phyloP scores from a whole-genome alignment of 2,797 vertebrate genomes.

The Uromys caudimaculatus region DNA sequence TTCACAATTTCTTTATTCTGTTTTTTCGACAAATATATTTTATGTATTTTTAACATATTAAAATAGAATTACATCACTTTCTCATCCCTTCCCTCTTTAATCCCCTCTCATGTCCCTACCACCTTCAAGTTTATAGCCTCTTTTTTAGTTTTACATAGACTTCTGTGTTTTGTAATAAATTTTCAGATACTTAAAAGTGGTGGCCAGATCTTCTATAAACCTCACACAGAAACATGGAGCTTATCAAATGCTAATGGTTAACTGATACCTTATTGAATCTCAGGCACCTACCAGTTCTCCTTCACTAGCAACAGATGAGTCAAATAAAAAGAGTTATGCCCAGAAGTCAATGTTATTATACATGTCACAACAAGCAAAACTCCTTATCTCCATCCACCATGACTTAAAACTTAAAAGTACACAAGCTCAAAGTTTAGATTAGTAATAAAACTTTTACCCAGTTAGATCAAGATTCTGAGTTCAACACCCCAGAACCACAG shows the following conservation, averaged over 20 bases:
- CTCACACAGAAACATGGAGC: background rate
- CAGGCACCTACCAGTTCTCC: background rate
- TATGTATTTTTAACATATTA: background rate
- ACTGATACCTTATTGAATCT: background rate
- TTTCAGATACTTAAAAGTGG: slow-evolving; percentile 37
- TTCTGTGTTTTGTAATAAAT: slow-evolving; percentile 34
- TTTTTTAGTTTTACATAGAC: background rate
- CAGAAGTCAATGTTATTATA: background rate
- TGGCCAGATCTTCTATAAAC: slow-evolving; percentile 11
- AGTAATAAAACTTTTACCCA: background rate
- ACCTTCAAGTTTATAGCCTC: background rate
- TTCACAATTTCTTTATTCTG: slow-evolving; percentile 39
- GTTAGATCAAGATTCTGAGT: background rate
- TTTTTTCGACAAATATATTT: background rate
- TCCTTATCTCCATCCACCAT: background rate
- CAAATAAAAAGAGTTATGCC: background rate
- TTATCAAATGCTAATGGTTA: background rate
- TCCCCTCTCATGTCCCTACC: background rate
- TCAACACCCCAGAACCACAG: background rate
- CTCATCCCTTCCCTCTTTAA: background rate
- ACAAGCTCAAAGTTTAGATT: background rate
- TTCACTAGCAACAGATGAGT: background rate
- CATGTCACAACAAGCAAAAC: slow-evolving; percentile 23
- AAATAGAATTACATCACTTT: background rate
- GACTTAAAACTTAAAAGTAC: background rate